Base-by-base conservation (phyloP, 2,113 vertebrate species). In the Phylloscopus trochilus region DNA sequence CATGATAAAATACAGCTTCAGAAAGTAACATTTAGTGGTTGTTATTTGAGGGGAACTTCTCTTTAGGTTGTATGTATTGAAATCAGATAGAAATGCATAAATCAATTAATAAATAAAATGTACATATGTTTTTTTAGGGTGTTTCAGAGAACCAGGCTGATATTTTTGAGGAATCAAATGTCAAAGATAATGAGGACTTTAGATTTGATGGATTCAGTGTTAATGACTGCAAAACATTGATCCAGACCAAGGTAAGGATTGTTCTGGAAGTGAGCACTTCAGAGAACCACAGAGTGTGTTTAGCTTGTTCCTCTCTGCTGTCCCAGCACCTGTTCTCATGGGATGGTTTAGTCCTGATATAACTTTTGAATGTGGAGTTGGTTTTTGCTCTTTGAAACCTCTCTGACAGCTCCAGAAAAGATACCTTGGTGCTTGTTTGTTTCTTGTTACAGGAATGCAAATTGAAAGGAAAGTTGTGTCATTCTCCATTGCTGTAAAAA, bases 171-270 rank as follows among this genome's bases (percentile, higher is more conserved):
- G 86, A 92, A 39, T 47, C 91, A 10, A 43, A 78, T 27, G 33
- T 75, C 60, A 77, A 53, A 75, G 92, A 95, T 35, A 85, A 84
- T 0, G 89, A 96, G 31, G 94, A 96, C 7, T 77, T 84, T 8
- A 33, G 56, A 31, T 67, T 83, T 69, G 92, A 87, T 53, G 77
- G 93, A 47, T 89, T 95, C 74, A 69, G 4, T 62, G 72, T 95
- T 24, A 95, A 67, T 33, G 91, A 59, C 46, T 98, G 97, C 85
- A 94, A 94, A 92, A 52, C 94, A 51, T 64, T 97, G 87, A 97
- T 98, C 78, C 98, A 97, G 96, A 98, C 97, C 68, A 97, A 96
- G 97, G 98, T 98, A 95, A 96, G 95, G 31, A 13, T 13, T 58
- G 31, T 39, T 53, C 35, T 60, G 43, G 21, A 82, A 51, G 17